A percentile compares a stretch with the other conserved stretches of the same genome.
Evolutionary conservation across 2,888 invertebrate species (phyloP).

Genomic region (Drosophila koepferae): DNA sequence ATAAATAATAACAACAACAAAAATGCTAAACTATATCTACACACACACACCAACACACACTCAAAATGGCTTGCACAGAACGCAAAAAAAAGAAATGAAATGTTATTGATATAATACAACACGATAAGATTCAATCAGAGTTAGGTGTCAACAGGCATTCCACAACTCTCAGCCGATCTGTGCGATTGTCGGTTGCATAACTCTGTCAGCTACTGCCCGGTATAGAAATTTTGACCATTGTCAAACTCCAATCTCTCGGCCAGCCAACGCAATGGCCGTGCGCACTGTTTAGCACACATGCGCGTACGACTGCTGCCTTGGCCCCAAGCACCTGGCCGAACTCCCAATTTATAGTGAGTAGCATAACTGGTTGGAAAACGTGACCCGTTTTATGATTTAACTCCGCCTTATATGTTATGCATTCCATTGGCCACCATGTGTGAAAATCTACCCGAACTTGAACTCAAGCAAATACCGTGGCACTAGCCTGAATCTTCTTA

Average conservation of each 20-base stretch:
- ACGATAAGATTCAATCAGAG: conserved; percentile 82
- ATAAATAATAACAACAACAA: conserved; percentile 46
- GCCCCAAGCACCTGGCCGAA: conserved; percentile 22
- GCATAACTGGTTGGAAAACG: conserved; percentile 42
- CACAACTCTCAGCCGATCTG: conserved; percentile 59
- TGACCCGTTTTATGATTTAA: conserved; percentile 49
- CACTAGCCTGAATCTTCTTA: conserved; percentile 85
- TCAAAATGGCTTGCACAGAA: conserved; percentile 63
- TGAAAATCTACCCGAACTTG: not conserved
- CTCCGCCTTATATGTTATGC: conserved; percentile 41
- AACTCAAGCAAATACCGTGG: conserved; percentile 69
- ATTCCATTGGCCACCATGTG: conserved; percentile 29
- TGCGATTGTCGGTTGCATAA: conserved; percentile 83
- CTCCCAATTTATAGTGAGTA: conserved; percentile 52
- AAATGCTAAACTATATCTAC: conserved; percentile 55
- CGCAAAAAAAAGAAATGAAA: conserved; percentile 30
- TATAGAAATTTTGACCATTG: conserved; percentile 61
- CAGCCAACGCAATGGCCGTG: conserved; percentile 79
- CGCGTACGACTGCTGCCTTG: conserved; percentile 79
- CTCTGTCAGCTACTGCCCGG: conserved; percentile 83
- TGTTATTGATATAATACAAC: conserved; percentile 29
- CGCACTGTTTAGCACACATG: conserved; percentile 75
- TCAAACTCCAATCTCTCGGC: conserved; percentile 28
- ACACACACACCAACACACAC: conserved; percentile 39
- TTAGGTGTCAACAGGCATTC: conserved; percentile 82